phyloP scores from a whole-genome alignment of 2,113 vertebrate species.

The Xerus inauris region DNA sequence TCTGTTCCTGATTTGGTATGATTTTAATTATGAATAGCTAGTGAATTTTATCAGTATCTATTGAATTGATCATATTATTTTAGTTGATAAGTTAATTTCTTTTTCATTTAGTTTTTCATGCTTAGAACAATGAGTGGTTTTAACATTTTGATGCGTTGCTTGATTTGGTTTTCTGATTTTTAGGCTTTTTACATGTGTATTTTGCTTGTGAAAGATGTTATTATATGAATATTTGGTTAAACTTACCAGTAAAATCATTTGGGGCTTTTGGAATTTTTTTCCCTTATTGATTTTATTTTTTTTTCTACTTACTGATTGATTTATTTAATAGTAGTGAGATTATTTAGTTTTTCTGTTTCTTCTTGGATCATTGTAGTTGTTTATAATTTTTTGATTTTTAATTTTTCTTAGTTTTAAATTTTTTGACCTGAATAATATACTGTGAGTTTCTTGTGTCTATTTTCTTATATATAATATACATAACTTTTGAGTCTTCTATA shows the following conservation, averaged over 20 bases:
- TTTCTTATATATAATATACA: background rate
- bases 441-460: background rate
- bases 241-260: conserved; percentile 14
- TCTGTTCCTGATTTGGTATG: background rate
- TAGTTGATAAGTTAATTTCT: background rate
- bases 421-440: background rate
- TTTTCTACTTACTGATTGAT: background rate
- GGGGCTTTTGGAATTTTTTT: background rate
- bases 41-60: background rate
- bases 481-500: background rate
- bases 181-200: background rate
- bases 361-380: conserved; percentile 7
- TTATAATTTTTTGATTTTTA: background rate
- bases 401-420: background rate
- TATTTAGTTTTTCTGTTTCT: background rate
- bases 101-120: background rate
- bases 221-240: background rate
- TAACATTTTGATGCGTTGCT: background rate
- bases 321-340: background rate
- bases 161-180: background rate
- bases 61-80: background rate
- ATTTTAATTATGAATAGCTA: background rate
- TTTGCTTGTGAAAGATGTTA: background rate
- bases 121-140: background rate
- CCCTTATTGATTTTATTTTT: background rate